Conservation (phyloP, 1,140 invertebrate species). For the Drosophila pectinifera region DNA sequence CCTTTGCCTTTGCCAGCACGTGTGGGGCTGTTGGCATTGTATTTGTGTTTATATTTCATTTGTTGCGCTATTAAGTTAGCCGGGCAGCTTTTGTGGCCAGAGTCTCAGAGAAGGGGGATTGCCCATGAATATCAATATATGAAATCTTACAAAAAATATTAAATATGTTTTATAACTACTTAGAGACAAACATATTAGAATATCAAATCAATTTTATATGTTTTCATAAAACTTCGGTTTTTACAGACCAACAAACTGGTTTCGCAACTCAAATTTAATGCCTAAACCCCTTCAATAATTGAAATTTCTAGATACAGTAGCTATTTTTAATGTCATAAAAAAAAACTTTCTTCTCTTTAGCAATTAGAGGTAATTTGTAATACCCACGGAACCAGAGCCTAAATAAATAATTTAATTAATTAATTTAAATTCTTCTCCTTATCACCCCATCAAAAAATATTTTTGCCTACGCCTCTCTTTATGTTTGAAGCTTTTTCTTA, state of each 20-base stretch:
- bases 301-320: no score
- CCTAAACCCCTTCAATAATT: no score
- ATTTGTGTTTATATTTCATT: constrained; percentile 12
- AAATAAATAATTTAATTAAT: no score
- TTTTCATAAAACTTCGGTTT: no score
- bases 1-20: constrained; percentile 36
- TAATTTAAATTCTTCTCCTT: no score
- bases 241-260: no score
- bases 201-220: no score
- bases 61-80: constrained; percentile 1
- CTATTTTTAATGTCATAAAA: no score
- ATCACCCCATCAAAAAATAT: background rate
- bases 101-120: background rate
- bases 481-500: constrained; percentile 50
- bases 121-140: background rate
- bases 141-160: background rate
- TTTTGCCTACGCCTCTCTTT: background rate
- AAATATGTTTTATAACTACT: background rate
- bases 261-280: no score
- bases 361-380: no score
- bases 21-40: constrained; percentile 1
- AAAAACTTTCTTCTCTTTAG: no score
- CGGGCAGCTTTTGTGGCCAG: constrained; percentile 1
- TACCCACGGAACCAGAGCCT: no score
- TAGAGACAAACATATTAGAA: background rate